phyloP scores from a whole-genome alignment of 1,140 invertebrate species.

The Papilio helenus region DNA sequence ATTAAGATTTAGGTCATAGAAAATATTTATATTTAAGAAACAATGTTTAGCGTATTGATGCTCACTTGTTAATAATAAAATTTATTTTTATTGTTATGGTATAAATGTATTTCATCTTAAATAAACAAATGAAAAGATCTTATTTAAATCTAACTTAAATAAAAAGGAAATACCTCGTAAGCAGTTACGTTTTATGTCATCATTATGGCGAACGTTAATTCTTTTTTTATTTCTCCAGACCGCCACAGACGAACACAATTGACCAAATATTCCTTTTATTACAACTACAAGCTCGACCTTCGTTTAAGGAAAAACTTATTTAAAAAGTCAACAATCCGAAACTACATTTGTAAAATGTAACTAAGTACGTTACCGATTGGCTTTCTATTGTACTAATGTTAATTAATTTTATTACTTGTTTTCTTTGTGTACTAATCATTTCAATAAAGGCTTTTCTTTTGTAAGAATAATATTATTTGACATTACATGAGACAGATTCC shows the following conservation, averaged over 20 bases:
- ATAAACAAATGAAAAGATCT: neutral
- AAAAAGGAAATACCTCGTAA: conserved; percentile 36
- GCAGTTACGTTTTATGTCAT: conserved; percentile 38
- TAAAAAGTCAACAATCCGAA: neutral
- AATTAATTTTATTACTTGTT: neutral
- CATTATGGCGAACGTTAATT: conserved; percentile 42
- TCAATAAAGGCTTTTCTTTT: too few relatives aligned
- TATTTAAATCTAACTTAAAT: conserved; percentile 13
- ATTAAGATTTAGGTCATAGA: neutral
- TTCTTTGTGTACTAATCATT: neutral
- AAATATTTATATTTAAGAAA: too few relatives aligned
- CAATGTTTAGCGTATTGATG: too few relatives aligned
- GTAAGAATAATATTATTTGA: too few relatives aligned
- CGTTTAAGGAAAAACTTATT: conserved; percentile 7
- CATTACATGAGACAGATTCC: neutral
- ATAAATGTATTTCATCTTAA: neutral
- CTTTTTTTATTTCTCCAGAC: conserved; percentile 38
- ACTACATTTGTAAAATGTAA: neutral
- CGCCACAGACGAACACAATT: conserved; percentile 32
- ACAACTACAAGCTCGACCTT: conserved; percentile 11
- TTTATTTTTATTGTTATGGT: too few relatives aligned
- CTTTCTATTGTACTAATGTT: neutral
- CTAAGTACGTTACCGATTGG: too few relatives aligned
- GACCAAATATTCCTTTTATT: conserved; percentile 37
- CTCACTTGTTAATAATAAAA: too few relatives aligned